Evolutionary conservation across 2,113 vertebrate species (phyloP), one percentile per base, ranked within the genome.

Genomic region (Scomber scombrus): DNA sequence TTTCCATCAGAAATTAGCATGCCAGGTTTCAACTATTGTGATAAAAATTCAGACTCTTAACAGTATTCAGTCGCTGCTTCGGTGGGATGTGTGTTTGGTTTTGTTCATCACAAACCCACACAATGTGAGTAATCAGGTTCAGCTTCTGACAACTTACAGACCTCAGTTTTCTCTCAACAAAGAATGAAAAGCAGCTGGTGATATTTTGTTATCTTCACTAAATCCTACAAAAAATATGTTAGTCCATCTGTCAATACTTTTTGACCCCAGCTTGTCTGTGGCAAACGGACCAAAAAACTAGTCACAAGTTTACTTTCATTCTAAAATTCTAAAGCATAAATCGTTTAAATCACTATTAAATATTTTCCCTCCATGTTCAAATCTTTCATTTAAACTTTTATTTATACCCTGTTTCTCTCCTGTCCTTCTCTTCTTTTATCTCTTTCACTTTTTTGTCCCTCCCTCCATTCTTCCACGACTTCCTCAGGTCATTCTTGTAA

Each of bases 1-100:
- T 68, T 76, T 80, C 82, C 63, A 60, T 84, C 70, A 66, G 45
- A 77, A 74, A 63, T 61, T 29, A 75, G 26, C 46, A 68, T 67
- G 47, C 64, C 68, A 60, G 31, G 40, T 76, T 76, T 51, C 21
- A 68, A 29, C 34, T 26, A 47, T 65, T 70, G 49, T 73, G 55
- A 75, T 69, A 56, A 23, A 26, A 69, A 52, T 65, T 75, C 47
- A 14, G 54, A 58, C 19, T 55, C 43, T 12, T 26, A 16, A 43
- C 21, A 7, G 6, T 18, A 2, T 57, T 85, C 49, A 14, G 66
- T 19, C 4, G 14, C 71, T 76, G 63, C 68, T 75, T 65, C 13
- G 21, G 40, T 21, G 46, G 50, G 34, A 61, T 60, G 72, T 80
- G 58, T 78, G 52, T 65, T 55, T 31, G 29, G 7, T 40, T 40